Evolutionary conservation across 2,888 invertebrate genomes (phyloP).

Genomic region (Drosophila mercatorum): DNA sequence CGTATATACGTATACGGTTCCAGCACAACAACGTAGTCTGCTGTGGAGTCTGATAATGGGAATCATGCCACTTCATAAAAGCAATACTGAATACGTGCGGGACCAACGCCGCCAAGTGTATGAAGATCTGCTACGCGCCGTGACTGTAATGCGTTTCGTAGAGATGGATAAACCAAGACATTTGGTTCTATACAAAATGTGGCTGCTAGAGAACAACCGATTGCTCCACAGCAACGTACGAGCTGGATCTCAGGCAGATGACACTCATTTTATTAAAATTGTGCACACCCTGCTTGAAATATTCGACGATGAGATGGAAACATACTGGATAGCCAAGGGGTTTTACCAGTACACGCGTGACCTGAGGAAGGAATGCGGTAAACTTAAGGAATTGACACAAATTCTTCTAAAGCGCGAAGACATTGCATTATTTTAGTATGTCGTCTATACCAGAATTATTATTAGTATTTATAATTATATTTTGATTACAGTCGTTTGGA

Average conservation of each 20-base stretch:
- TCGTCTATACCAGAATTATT: neutral
- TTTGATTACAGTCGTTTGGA: slow-evolving; percentile 87
- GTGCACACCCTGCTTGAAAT: slow-evolving; percentile 89
- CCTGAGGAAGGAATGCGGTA: slow-evolving; percentile 88
- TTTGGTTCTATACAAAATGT: slow-evolving; percentile 91
- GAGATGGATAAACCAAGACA: slow-evolving; percentile 88
- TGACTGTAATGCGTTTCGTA: slow-evolving; percentile 88
- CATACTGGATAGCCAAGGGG: slow-evolving; percentile 93
- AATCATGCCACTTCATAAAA: slow-evolving; percentile 91
- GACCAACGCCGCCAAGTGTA: slow-evolving; percentile 89
- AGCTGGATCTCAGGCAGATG: slow-evolving; percentile 83
- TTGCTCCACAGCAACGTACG: slow-evolving; percentile 53
- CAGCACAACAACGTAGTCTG: slow-evolving; percentile 89
- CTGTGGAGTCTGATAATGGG: slow-evolving; percentile 95
- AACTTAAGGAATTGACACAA: slow-evolving; percentile 88
- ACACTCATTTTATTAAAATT: slow-evolving; percentile 87
- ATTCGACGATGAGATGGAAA: slow-evolving; percentile 90
- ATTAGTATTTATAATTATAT: neutral
- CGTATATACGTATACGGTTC: slow-evolving; percentile 93
- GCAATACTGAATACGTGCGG: slow-evolving; percentile 90
- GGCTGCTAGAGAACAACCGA: slow-evolving; percentile 90
- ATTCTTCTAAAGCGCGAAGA: slow-evolving; percentile 92
- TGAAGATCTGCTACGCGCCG: slow-evolving; percentile 89
- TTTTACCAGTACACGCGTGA: slow-evolving; percentile 89
- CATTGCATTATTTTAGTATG: slow-evolving; percentile 88